These are phyloP conservation scores for Eudyptes chrysolophus DNA, from an alignment of 2,113 vertebrate genomes.

Conservation along the genomic window DNA sequence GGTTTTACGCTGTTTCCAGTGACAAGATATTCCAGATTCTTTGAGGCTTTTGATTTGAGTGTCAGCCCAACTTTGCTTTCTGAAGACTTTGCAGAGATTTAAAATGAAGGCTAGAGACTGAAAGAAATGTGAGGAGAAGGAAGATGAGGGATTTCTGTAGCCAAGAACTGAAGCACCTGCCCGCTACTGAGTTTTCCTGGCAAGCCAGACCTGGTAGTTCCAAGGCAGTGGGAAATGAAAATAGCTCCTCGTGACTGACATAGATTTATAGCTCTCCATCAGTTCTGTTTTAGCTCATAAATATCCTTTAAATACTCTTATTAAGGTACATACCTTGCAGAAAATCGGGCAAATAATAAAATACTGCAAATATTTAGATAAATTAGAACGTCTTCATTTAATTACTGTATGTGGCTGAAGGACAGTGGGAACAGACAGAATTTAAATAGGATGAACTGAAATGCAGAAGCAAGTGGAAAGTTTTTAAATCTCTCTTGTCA, in stretches of 20 bases:
- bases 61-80: not conserved
- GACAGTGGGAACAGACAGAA: not conserved
- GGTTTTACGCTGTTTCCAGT: not conserved
- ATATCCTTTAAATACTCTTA: not conserved
- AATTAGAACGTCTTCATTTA: not conserved
- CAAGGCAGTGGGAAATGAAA: conserved; percentile 16
- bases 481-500: conserved; percentile 9
- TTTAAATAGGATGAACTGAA: not conserved
- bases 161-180: not conserved
- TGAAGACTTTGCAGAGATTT: not conserved
- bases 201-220: not conserved
- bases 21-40: not conserved
- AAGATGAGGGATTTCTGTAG: not conserved
- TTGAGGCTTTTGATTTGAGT: not conserved
- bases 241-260: not conserved
- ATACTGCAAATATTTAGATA: not conserved
- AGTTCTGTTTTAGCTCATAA: not conserved
- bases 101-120: not conserved
- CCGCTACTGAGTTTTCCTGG: not conserved
- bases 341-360: not conserved
- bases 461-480: not conserved
- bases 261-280: not conserved
- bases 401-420: not conserved
- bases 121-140: not conserved
- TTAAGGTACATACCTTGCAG: not conserved